Percentiles rank a stretch among this genome's conserved stretches.
phyloP scores from a whole-genome alignment of 2,113 vertebrate genomes.

The Polypterus senegalus region DNA sequence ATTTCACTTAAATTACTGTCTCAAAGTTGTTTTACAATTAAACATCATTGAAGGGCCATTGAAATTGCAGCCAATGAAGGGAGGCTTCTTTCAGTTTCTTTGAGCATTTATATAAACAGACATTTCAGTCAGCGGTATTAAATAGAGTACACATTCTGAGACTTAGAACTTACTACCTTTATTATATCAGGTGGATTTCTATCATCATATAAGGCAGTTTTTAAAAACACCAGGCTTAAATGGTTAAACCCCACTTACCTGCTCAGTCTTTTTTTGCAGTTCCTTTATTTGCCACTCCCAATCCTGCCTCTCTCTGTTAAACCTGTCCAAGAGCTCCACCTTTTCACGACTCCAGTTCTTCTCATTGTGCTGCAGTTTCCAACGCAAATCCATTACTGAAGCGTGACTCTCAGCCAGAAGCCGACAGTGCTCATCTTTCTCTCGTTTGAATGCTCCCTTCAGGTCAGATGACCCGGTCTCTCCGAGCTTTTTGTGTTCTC shows the following conservation, averaged over 20 bases:
- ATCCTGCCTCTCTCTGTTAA: conserved; percentile 66
- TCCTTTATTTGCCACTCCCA: conserved; percentile 74
- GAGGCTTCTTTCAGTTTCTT: too few relatives aligned
- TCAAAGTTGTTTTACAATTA: too few relatives aligned
- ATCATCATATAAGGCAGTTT: too few relatives aligned
- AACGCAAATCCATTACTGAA: conserved; percentile 72
- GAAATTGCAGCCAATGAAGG: too few relatives aligned
- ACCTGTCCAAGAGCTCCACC: conserved; percentile 65
- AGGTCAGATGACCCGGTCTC: conserved; percentile 36
- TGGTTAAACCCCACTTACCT: conserved; percentile 40
- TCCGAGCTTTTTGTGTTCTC: conserved; percentile 29
- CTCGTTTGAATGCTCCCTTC: conserved; percentile 48
- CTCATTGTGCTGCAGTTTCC: conserved; percentile 82
- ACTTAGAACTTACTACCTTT: too few relatives aligned
- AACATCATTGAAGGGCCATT: too few relatives aligned
- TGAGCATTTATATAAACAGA: too few relatives aligned
- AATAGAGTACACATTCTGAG: too few relatives aligned
- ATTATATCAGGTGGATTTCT: too few relatives aligned
- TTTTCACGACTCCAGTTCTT: conserved; percentile 79
- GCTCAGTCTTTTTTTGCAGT: conserved; percentile 66
- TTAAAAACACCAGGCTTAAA: neutral
- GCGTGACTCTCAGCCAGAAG: conserved; percentile 76
- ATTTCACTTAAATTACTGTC: too few relatives aligned
- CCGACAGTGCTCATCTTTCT: conserved; percentile 73
- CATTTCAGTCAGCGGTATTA: too few relatives aligned